Evolutionary conservation across 2,113 vertebrate species (phyloP).

Genomic region (Gorsachius goisagi): DNA sequence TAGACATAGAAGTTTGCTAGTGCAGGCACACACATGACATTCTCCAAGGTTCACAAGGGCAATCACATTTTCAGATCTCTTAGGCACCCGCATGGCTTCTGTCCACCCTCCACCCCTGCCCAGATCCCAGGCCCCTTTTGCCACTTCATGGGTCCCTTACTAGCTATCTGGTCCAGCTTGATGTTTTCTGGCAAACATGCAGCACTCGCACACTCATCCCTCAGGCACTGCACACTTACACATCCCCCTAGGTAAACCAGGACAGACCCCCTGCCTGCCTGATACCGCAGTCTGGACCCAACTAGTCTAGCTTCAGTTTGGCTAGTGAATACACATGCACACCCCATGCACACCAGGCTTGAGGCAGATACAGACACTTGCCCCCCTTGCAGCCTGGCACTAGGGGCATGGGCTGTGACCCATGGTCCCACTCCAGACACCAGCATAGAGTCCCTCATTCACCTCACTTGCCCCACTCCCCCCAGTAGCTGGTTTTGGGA

Average conservation of each 20-base stretch:
- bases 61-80: background rate
- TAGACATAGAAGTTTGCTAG: background rate
- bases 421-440: fast-evolving
- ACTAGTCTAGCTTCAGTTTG: background rate
- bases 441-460: background rate
- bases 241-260: background rate
- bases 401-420: background rate
- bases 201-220: background rate
- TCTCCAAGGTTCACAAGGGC: background rate
- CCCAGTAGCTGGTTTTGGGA: background rate
- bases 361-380: background rate
- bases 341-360: too few species aligned
- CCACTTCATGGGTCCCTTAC: background rate
- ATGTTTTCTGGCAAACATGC: background rate
- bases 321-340: background rate
- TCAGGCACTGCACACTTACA: background rate
- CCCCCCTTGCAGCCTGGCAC: background rate
- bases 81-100: background rate
- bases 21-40: background rate
- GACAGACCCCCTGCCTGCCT: fast-evolving
- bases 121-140: background rate
- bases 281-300: fast-evolving
- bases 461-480: background rate
- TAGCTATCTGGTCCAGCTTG: background rate
- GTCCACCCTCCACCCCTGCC: background rate